Evolutionary conservation across 2,888 invertebrate genomes (phyloP), one percentile per base, ranked within the genome.

Genomic region (Hemistola chrysoprasaria): DNA sequence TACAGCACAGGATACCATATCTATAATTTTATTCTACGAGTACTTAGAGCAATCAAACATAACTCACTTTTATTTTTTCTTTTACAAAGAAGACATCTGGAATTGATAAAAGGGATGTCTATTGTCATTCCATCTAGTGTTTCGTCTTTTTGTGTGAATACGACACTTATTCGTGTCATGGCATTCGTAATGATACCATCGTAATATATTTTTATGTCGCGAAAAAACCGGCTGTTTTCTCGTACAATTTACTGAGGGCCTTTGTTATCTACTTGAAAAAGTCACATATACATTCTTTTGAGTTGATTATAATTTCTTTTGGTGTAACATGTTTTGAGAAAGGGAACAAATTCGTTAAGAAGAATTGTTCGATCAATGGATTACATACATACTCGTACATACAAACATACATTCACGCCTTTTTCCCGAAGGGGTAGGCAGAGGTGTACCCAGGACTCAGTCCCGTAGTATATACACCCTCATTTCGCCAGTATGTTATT

Each of bases 101-200:
- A 49, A 47, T 50, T 50, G 53, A 49, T 50, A 54, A 54, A 53
- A 46, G 28, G 45, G 43, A 49, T 49, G 38, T 48, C 48, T 49
- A 45, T 49, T 54, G 50, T 50, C 45, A 36, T 39, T 35, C 26
- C 50, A 47, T 53, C 50, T 44, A 38, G 39, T 50, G 38, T 50
- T 41, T 47, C 46, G 41, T 42, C 48, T 47, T 52, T 50, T 53
- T 54, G 49, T 45, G 48, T 32, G 42, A 45, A 49, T 44, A 40
- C 20, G 37, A 26, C 47, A 38, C 24, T 27, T 39, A 8, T 20
- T n/a, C 16, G 16, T 33, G 30, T 39, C 38, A 35, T 31, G 35
- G 26, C 46, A 35, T 23, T 47, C 37, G 40, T 47, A 53, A 47
- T 47, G 49, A 42, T 38, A 46, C 46, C 25, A 25, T 24, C 24